Evolutionary conservation across 2,113 vertebrate genomes (phyloP), one percentile per base, ranked within the genome.

Genomic region (Hippocampus barbouri): DNA sequence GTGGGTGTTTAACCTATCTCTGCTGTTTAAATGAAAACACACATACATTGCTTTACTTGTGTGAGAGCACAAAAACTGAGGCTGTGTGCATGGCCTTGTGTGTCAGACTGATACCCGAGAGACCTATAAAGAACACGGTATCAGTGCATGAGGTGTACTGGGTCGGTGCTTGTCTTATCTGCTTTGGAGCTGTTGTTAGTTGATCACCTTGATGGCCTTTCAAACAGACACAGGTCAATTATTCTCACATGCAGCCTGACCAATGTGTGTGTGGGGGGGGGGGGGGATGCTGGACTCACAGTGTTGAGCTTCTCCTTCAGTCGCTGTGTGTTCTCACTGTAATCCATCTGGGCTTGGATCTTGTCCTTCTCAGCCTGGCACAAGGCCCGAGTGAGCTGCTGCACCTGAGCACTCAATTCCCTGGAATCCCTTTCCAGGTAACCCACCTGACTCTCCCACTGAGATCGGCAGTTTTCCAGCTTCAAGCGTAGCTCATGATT

Each of bases 401-500:
- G 80, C 78, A 90, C 86, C 77, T 87, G 85, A 64, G 53, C 21
- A 16, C 79, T 88, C 81, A 93, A 86, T 23, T 91, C 90, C 82
- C 75, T 88, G 47, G 71, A 74, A 70, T 94, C 93, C 66, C 79
- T 75, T 88, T 94, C 92, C 88, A 93, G 85, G 61, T 93, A 91
- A 0, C 68, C 74, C 84, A 91, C 92, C 83, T 93, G 93, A 79
- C 88, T 90, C 88, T 91, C 87, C 91, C 90, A 91, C 86, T 89
- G 84, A 63, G 82, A 86, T 83, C 83, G 85, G 67, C 82, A 83
- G 78, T 80, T 74, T 70, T 91, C 87, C 78, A 94, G 86, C 83
- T 91, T 92, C 72, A 90, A 27, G 73, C 79, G 86, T 75, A 93
- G 81, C 38, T 89, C 87, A 75, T 94, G 86, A 47, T 84, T 84